A percentile compares a stretch with the other conserved stretches of the same genome.
Conservation (phyloP, 2,797 vertebrate genomes). For the Molossus alvarezi region DNA sequence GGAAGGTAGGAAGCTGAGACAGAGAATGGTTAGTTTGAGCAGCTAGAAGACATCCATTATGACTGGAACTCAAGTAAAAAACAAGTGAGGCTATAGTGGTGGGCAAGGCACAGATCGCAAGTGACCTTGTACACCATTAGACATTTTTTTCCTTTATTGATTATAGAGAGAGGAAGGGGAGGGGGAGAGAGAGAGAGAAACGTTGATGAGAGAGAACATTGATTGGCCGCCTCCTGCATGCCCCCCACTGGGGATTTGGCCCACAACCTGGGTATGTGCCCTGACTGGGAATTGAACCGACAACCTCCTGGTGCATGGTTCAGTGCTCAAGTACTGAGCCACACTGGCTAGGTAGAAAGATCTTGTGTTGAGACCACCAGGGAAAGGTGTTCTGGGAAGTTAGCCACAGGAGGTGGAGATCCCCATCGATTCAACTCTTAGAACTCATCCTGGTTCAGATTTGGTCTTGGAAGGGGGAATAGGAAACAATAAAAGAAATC, state of each 20-base stretch:
- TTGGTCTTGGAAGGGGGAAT: not conserved
- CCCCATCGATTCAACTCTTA: not conserved
- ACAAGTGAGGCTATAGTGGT: not conserved
- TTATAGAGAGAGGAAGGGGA: not conserved
- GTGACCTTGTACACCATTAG: too few species aligned
- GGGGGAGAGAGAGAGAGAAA: too few species aligned
- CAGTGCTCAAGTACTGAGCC: too few species aligned
- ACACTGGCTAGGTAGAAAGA: too few species aligned
- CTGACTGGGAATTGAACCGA: too few species aligned
- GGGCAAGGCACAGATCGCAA: too few species aligned
- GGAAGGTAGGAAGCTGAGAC: not conserved
- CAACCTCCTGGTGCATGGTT: too few species aligned
- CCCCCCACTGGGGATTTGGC: too few species aligned
- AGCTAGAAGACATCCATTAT: not conserved
- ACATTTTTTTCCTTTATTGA: too few species aligned
- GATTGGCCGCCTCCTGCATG: too few species aligned
- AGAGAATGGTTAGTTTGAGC: not conserved
- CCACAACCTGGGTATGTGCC: too few species aligned
- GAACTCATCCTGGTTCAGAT: not conserved
- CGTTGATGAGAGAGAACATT: too few species aligned
- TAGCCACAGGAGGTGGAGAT: not conserved
- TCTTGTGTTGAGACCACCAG: not conserved
- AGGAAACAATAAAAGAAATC: not conserved
- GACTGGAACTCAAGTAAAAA: not conserved
- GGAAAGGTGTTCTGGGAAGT: not conserved